Base-by-base conservation (phyloP, 23 tunicate species). In the Halocynthia roretzi region DNA sequence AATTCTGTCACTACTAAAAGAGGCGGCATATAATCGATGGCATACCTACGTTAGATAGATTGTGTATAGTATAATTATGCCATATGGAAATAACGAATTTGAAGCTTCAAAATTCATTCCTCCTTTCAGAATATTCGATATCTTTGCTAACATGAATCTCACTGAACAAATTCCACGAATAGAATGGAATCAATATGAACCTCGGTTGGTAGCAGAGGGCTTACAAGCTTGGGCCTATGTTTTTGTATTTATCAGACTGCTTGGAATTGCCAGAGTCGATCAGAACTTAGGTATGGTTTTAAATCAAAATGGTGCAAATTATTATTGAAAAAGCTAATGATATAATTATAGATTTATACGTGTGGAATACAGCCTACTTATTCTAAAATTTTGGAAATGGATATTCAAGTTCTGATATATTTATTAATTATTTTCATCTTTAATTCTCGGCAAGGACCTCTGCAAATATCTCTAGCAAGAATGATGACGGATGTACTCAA, bases 401-500 rank as follows among this genome's bases (percentile, higher is more conserved):
- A 14, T 58, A 14, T n/a, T n/a, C 15, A 14, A 58, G 15, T n/a
- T 58, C 64, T 58, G 64, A 15, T 58, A 58, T 5, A 65, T 65
- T 65, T 14, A 58, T 58, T 14, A 58, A 0, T 58, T 14, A 14
- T 4, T 58, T 58, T 58, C 1, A 0, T 58, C 15, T 58, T 58
- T 58, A 14, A 14, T 58, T 58, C n/a, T 58, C n/a, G 5, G 68
- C 15, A 9, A 74, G 99, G 99, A 11, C 99, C 99, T 7, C 61
- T 95, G 70, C 96, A 84, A 74, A 69, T 89, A 18, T 82, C 93
- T 7, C 84, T 95, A 51, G 80, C 82, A 14, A 74, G 80, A 21
- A 95, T 95, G 99, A 54, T 85, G 77, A 50, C 75, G 23, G 83
- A 95, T 56, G 72, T 84, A 51, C 15, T 82, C 15, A 90, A 84